Conservation (phyloP, 30 jellyfish, hydroid and myxozoan genomes). For the Hydractinia echinata region DNA sequence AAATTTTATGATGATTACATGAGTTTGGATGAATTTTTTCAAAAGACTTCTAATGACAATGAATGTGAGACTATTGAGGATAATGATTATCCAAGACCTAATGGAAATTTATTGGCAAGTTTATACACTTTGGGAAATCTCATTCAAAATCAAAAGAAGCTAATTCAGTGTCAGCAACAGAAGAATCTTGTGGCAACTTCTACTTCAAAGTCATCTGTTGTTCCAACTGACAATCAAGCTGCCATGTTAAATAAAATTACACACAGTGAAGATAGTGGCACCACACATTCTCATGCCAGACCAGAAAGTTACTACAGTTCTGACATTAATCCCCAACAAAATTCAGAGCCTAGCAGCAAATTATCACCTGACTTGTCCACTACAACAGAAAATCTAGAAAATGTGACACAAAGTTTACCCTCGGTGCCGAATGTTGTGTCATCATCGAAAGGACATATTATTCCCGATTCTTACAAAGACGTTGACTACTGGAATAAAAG, state of each 20-base stretch:
- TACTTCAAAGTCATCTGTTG: neutral
- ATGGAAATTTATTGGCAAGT: constrained; percentile 17
- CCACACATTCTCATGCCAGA: neutral
- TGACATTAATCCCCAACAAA: neutral
- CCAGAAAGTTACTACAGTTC: neutral
- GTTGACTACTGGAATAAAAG: constrained; percentile 68
- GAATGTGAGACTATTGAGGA: neutral
- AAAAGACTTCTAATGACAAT: neutral
- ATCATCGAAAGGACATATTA: neutral
- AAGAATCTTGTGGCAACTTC: neutral
- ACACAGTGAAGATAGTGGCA: neutral
- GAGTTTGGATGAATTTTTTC: constrained; percentile 18
- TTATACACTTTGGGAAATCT: constrained; percentile 3
- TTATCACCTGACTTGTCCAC: neutral
- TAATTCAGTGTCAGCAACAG: neutral
- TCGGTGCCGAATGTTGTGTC: too few species aligned
- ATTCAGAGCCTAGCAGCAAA: neutral
- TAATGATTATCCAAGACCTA: constrained; percentile 10
- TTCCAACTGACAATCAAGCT: neutral
- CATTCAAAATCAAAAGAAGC: neutral
- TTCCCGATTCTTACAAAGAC: constrained; percentile 62
- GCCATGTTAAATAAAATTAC: neutral
- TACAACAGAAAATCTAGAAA: neutral
- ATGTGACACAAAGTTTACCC: too few species aligned
- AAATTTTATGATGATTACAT: neutral